Percentiles rank a stretch among this genome's conserved stretches.
Evolutionary conservation across 2,888 invertebrate genomes (phyloP).

Genomic region (Drosophila nigritarsus): DNA sequence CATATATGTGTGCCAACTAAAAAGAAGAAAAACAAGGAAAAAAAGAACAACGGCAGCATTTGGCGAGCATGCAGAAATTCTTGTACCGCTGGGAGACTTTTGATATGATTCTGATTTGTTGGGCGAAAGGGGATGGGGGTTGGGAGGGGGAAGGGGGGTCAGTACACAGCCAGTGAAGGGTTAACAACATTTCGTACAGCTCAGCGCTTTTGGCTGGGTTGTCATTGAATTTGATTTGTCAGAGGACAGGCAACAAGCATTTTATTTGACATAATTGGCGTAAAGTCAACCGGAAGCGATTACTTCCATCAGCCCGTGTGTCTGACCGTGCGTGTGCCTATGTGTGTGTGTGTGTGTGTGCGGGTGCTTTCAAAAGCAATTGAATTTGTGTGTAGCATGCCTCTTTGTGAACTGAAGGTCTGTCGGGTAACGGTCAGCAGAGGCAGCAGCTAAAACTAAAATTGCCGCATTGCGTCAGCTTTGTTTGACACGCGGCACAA

Average conservation of each 20-base stretch:
- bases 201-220: constrained; percentile 37
- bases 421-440: constrained; percentile 25
- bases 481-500: constrained; percentile 33
- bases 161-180: constrained; percentile 32
- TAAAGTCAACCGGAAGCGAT: constrained; percentile 77
- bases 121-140: constrained; percentile 19
- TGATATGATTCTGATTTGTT: constrained; percentile 22
- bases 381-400: constrained; percentile 64
- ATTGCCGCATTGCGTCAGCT: constrained; percentile 72
- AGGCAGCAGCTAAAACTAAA: constrained; percentile 46
- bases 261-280: constrained; percentile 73
- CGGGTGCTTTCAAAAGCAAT: constrained; percentile 53
- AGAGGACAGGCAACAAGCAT: constrained; percentile 25
- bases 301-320: constrained; percentile 54
- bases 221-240: constrained; percentile 60
- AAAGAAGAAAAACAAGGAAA: neutral
- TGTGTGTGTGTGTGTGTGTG: constrained; percentile 13
- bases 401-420: constrained; percentile 10
- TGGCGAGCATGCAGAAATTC: constrained; percentile 9
- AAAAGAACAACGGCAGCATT: constrained; percentile 1
- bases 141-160: neutral
- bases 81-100: constrained; percentile 40
- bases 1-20: neutral
- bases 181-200: constrained; percentile 52
- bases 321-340: constrained; percentile 5